phyloP scores from a whole-genome alignment of 2,797 vertebrate genomes.

The Chaenodraco wilsoni region DNA sequence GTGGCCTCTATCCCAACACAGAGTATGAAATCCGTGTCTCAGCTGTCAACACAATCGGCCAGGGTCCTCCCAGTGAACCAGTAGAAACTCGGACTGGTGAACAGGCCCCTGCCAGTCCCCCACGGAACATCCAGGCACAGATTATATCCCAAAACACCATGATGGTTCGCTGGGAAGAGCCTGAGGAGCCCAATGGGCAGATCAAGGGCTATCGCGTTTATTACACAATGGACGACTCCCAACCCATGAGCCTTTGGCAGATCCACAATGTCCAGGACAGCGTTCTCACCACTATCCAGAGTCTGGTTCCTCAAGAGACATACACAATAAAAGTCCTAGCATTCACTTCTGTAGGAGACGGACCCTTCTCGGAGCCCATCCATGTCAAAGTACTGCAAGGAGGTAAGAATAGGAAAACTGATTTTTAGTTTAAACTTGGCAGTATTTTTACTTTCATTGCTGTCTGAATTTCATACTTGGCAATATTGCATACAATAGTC shows the following conservation, averaged over 20 bases:
- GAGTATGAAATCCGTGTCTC: conserved; percentile 98
- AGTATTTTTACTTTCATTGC: neutral
- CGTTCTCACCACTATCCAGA: conserved; percentile 94
- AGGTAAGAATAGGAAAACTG: conserved; percentile 83
- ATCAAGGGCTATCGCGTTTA: conserved; percentile 97
- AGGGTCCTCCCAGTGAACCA: conserved; percentile 94
- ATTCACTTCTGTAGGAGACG: conserved; percentile 97
- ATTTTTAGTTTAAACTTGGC: conserved; percentile 1
- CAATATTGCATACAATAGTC: neutral
- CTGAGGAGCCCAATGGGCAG: conserved; percentile 97
- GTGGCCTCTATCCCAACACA: conserved; percentile 97
- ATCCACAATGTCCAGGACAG: conserved; percentile 98
- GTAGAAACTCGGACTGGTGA: conserved; percentile 96
- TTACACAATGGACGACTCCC: conserved; percentile 95
- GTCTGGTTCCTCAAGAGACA: conserved; percentile 91
- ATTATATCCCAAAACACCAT: conserved; percentile 96
- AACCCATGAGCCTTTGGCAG: conserved; percentile 93
- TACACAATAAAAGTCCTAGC: conserved; percentile 96
- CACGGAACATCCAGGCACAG: conserved; percentile 93
- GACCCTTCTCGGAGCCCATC: conserved; percentile 95
- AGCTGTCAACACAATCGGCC: conserved; percentile 95
- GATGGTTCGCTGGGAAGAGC: conserved; percentile 98
- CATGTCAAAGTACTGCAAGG: conserved; percentile 97
- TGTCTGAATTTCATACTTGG: neutral
- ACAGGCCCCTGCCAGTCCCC: conserved; percentile 95